Evolutionary conservation across 1,140 invertebrate species (phyloP), one percentile per base, ranked within the genome.

Genomic region (Trigoniulus corallinus): DNA sequence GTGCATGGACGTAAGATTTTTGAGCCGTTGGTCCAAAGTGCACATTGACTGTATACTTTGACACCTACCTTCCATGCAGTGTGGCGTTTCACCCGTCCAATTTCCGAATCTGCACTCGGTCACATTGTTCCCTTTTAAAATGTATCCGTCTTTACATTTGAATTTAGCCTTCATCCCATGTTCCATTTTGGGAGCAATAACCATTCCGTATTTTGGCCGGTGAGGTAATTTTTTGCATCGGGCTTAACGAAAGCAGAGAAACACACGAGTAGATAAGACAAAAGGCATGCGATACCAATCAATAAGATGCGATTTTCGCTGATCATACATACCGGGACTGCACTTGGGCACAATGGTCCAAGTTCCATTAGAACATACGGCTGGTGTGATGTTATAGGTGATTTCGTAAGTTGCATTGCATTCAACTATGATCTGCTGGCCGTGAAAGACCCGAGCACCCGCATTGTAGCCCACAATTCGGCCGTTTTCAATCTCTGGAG

Each of bases 341-440:
- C 91, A 96, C 44, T 77, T 75, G 0, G 92, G 94, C 54, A 94
- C 83, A 57, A 91, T 82, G 0, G 84, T 84, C 91, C 92, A 98
- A 0, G 89, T 93, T 7, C 92, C 92, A 62, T 97, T 97, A 61
- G 89, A 84, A 61, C 94, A 98, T 0, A 75, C 78, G 0, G 86
- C 77, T 0, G 81, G 77, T 0, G 77, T 75, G 42, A 76, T 76
- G 56, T 79, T 81, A 4, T 78, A 78, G 3, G 79, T 72, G 45
- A 93, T 83, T 62, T 96, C 92, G 59, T 89, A 92, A 56, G 88
- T 80, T 50, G 80, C 70, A 50, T 88, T 80, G 61, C 94, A 98
- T 42, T 79, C 75, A 0, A 96, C 85, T 20, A 80, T 70, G 24
- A 97, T 74, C n/a, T 76, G 73, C 53, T 83, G 80, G 18, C 87